Evolutionary conservation across 2,113 vertebrate genomes (phyloP).

Genomic region (Collichthys lucidus): DNA sequence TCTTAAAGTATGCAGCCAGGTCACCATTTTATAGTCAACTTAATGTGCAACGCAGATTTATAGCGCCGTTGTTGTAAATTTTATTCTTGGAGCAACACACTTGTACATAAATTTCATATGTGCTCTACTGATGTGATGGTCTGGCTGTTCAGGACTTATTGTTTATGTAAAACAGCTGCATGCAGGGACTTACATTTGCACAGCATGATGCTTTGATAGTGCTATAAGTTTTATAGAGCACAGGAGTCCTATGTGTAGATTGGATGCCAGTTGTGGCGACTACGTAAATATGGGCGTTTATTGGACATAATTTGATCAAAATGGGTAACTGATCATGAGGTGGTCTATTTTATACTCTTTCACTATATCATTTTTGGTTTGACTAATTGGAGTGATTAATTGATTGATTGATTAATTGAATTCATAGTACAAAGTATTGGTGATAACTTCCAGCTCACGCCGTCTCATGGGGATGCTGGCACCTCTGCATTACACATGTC

Average conservation of each 20-base stretch:
- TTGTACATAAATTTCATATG: constrained; percentile 14
- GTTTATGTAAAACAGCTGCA: not conserved
- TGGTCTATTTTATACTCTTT: not conserved
- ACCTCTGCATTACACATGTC: constrained; percentile 17
- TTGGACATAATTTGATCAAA: not conserved
- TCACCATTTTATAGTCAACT: constrained; percentile 7
- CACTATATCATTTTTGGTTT: not conserved
- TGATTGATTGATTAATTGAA: constrained; percentile 7
- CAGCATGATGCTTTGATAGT: not conserved
- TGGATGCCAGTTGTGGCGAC: not conserved
- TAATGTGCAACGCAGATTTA: not conserved
- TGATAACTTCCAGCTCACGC: constrained; percentile 22
- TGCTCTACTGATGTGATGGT: constrained; percentile 1
- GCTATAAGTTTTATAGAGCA: not conserved
- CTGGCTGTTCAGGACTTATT: not conserved
- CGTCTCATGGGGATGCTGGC: not conserved
- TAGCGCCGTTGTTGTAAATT: constrained; percentile 14
- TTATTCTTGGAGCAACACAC: not conserved
- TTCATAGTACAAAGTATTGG: constrained; percentile 21
- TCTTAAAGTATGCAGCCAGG: not conserved
- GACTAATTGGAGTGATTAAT: constrained; percentile 19
- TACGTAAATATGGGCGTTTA: not conserved
- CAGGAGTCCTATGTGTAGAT: not conserved
- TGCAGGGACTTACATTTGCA: not conserved
- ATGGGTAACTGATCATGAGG: not conserved